Base-by-base conservation (phyloP, 2,888 invertebrate species). In the Apotomis turbidana region DNA sequence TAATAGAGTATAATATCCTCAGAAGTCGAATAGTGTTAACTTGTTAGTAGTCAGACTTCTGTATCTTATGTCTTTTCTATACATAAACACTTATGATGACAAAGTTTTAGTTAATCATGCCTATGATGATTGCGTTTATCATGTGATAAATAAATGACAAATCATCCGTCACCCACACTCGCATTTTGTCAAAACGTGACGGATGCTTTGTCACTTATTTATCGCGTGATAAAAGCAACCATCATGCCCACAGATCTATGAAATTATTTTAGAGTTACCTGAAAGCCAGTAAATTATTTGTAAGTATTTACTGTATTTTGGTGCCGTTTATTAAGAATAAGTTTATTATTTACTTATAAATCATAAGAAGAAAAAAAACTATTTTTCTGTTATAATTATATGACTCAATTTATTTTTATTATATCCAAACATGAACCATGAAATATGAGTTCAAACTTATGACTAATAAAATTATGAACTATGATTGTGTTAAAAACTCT, bases 221-320 rank as follows among this genome's bases (percentile, higher is more conserved):
- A 27, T 27, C 27, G 2, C 27, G 27, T 27, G 27, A 27, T 27
- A 27, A 27, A 27, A 27, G 27, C 27, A 27, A 27, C 27, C 27
- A 27, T 27, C 27, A 27, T 27, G 27, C 27, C 15, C 54, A 15
- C 44, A 12, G 27, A 27, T 27, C 27, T 27, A 27, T 10, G 8
- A 64, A 55, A 57, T 44, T 61, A 38, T 58, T 15, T 51, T 10
- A 44, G 36, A 63, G 72, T 62, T 68, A 69, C 72, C 69, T 63
- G 58, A 55, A 10, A 57, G 68, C 68, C 68, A 68, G 68, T 68
- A 72, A 46, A 62, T 59, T 72, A 68, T 62, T 58, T 63, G 13
- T 68, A 68, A 13, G 62, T 68, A 62, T 44, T 67, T 57, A 36
- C 4, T 57, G 12, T 36, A 10, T 12, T 67, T 41, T 52, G 13